These are phyloP conservation scores for Helicoverpa armigera DNA, from an alignment of 1,140 invertebrate species.

Conservation along the genomic window DNA sequence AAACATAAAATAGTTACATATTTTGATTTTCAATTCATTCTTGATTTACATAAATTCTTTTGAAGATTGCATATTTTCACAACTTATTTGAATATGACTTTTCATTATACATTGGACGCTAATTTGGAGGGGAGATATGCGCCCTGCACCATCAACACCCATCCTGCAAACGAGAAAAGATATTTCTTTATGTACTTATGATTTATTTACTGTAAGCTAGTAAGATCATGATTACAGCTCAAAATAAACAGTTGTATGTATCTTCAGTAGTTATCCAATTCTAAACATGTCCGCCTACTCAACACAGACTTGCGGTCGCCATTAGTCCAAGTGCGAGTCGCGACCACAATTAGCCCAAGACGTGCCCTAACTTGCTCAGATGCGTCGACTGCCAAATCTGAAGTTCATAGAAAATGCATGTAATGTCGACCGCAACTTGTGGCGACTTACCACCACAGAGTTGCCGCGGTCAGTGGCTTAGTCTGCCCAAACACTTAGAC, in stretches of 20 bases:
- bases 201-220: too few relatives aligned
- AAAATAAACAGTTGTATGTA: neutral
- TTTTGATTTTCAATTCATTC: too few relatives aligned
- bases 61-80: too few relatives aligned
- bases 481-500: conserved; percentile 24
- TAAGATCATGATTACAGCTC: too few relatives aligned
- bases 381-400: conserved; percentile 26
- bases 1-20: neutral
- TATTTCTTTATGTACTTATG: too few relatives aligned
- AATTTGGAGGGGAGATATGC: too few relatives aligned
- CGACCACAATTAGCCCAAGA: conserved; percentile 17
- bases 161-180: too few relatives aligned
- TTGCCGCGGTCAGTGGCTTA: conserved; percentile 17
- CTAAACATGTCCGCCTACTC: neutral
- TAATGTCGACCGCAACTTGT: conserved; percentile 30
- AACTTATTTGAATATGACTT: too few relatives aligned
- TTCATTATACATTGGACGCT: too few relatives aligned
- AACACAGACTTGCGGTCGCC: neutral
- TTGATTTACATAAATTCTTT: too few relatives aligned
- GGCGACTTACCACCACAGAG: neutral
- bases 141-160: too few relatives aligned
- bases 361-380: conserved; percentile 6
- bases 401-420: conserved; percentile 33
- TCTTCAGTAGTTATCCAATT: neutral
- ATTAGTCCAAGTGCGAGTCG: neutral